These are phyloP conservation scores for Spodoptera frugiperda DNA, from an alignment of 1,140 invertebrate genomes.

Conservation along the genomic window DNA sequence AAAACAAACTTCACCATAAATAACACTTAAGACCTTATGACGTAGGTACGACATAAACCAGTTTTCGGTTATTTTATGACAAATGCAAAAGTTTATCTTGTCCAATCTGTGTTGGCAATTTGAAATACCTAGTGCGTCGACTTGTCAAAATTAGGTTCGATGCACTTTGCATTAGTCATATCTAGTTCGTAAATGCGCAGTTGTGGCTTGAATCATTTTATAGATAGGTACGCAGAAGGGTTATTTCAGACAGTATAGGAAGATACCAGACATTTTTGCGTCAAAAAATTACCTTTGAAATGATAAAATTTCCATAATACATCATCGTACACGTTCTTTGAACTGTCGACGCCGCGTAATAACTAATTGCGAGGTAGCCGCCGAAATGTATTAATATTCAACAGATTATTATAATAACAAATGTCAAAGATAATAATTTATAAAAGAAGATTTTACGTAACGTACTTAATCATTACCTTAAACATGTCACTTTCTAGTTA, in stretches of 20 bases:
- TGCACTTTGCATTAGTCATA: slow-evolving; percentile 55
- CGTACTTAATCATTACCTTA: slow-evolving; percentile 7
- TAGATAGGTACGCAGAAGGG: not conserved
- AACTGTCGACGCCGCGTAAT: slow-evolving; percentile 12
- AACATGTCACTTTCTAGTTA: not conserved
- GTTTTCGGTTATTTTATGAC: slow-evolving; percentile 50
- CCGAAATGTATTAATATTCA: slow-evolving; percentile 26
- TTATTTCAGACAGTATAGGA: not conserved
- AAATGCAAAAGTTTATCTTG: slow-evolving; percentile 49
- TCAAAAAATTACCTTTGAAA: not conserved
- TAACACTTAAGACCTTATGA: slow-evolving; percentile 24
- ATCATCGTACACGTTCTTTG: slow-evolving; percentile 4
- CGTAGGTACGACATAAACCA: slow-evolving; percentile 45
- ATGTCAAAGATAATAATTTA: not conserved
- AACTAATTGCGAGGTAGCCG: slow-evolving; percentile 6
- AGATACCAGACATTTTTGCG: slow-evolving; percentile 3
- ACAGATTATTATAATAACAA: slow-evolving; percentile 33
- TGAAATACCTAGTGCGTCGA: slow-evolving; percentile 47
- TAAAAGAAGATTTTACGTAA: not conserved
- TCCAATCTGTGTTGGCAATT: slow-evolving; percentile 35
- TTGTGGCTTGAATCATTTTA: slow-evolving; percentile 11
- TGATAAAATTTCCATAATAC: not conserved
- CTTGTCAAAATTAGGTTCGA: slow-evolving; percentile 53
- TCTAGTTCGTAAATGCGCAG: slow-evolving; percentile 43
- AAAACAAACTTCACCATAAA: slow-evolving; percentile 28